Evolutionary conservation across 1,140 invertebrate genomes (phyloP).

Genomic region (Papilio helenus): DNA sequence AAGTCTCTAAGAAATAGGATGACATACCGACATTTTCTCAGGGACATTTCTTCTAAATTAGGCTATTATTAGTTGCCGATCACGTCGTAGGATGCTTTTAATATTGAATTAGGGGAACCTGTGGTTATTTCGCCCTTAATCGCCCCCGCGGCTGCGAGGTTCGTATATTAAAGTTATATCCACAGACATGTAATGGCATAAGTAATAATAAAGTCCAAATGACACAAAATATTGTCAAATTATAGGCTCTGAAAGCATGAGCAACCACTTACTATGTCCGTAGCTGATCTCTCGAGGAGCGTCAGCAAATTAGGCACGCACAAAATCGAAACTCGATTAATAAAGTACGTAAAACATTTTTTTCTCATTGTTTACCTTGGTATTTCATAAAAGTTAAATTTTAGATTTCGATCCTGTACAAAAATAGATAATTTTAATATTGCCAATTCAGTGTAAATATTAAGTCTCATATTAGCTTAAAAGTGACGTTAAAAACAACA

Average conservation of each 20-base stretch:
- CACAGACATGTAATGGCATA: slow-evolving; percentile 77
- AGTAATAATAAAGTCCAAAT: slow-evolving; percentile 82
- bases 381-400: not conserved
- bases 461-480: not conserved
- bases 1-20: slow-evolving; percentile 66
- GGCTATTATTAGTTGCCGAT: slow-evolving; percentile 82
- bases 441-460: not conserved
- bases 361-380: not conserved
- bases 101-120: slow-evolving; percentile 82
- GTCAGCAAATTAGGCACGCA: slow-evolving; percentile 53
- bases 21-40: slow-evolving; percentile 81
- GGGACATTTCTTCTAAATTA: slow-evolving; percentile 80
- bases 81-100: slow-evolving; percentile 81
- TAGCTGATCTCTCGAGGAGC: slow-evolving; percentile 68
- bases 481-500: not conserved
- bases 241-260: slow-evolving; percentile 81
- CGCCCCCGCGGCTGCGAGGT: slow-evolving; percentile 67
- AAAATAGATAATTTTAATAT: not conserved
- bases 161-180: slow-evolving; percentile 79
- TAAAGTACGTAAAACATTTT: not conserved
- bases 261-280: slow-evolving; percentile 78
- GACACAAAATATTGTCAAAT: slow-evolving; percentile 84
- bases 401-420: not conserved
- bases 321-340: slow-evolving; percentile 29
- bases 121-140: slow-evolving; percentile 80